These are phyloP conservation scores for Holothuria glaberrima DNA, from an alignment of 35 echinoderm and acorn worm species.

Conservation along the genomic window DNA sequence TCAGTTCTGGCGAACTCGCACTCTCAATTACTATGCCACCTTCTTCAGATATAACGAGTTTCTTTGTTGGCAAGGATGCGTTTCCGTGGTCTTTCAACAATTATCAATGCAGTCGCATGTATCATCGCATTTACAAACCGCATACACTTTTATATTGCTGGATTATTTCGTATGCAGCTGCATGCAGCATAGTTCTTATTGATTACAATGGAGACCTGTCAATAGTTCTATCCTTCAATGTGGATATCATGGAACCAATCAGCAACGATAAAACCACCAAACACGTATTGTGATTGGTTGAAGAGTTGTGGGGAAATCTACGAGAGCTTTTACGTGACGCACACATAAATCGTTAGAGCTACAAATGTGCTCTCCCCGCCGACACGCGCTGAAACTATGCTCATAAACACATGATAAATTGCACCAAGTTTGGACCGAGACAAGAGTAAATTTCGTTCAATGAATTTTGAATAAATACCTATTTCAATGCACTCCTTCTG, in stretches of 20 bases:
- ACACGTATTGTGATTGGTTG: slow-evolving; percentile 3
- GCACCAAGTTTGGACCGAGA: too few relatives aligned
- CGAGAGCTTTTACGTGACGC: too few relatives aligned
- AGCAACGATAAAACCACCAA: slow-evolving; percentile 23
- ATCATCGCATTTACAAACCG: neutral
- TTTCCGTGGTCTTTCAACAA: slow-evolving; percentile 5
- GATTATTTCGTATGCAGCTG: neutral
- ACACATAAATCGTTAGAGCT: too few relatives aligned
- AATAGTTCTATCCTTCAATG: neutral
- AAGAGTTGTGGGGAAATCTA: neutral
- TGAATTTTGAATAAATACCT: too few relatives aligned
- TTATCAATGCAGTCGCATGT: neutral
- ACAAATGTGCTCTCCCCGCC: too few relatives aligned
- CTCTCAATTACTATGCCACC: neutral
- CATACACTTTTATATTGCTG: too few relatives aligned
- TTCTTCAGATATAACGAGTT: neutral
- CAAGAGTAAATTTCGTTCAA: too few relatives aligned
- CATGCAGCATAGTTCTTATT: neutral
- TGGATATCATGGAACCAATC: neutral
- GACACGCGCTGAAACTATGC: too few relatives aligned
- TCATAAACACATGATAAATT: too few relatives aligned
- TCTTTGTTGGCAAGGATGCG: neutral
- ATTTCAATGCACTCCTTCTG: too few relatives aligned
- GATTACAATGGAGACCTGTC: neutral
- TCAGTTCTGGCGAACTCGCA: too few relatives aligned